Evolutionary conservation across 2,113 vertebrate genomes (phyloP), one percentile per base, ranked within the genome.

Genomic region (Halcyon senegalensis): DNA sequence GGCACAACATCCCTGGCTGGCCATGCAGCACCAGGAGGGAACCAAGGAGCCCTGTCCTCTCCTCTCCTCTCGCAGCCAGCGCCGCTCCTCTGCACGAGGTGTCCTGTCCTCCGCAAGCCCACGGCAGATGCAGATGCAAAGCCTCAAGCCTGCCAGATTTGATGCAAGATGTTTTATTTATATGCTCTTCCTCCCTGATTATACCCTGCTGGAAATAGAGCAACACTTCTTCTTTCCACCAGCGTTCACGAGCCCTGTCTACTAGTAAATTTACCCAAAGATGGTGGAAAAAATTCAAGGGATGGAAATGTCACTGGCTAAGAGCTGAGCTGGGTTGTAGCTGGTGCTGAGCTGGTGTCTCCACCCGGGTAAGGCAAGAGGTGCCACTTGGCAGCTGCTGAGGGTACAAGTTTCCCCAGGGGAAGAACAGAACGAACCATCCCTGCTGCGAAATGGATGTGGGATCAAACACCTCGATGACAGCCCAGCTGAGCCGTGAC

Each of bases 131-230:
- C 87, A 79, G 70, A 27, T 21, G 93, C 87, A 83, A 66, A 84
- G 43, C 53, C 72, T 82, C 72, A 13, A 41, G 14, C 64, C 46
- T 55, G 75, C 37, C 82, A 53, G 70, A 75, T 63, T 79, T 31
- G 4, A 35, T 24, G 24, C 69, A 74, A 87, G 78, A 90, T 18
- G 9, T 41, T 96, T 90, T 89, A 93, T 89, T 93, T 91, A 81
- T 69, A 56, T 4, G 2, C 81, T 87, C 90, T 74, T 91, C 92
- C 92, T 93, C 84, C 55, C 64, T 81, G 81, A 84, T 89, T 70
- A 77, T 11, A 84, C 55, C 64, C 77, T 89, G 84, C 90, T 58
- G 4, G 81, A 94, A 91, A 91, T 43, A 89, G 87, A 94, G 73
- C 69, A 30, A 24, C 30, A 3, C 64, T 84, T 69, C 43, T 59